A percentile compares a stretch with the other conserved stretches of the same genome.
Evolutionary conservation across 2,797 vertebrate species (phyloP).

Genomic region (Vultur gryphus): DNA sequence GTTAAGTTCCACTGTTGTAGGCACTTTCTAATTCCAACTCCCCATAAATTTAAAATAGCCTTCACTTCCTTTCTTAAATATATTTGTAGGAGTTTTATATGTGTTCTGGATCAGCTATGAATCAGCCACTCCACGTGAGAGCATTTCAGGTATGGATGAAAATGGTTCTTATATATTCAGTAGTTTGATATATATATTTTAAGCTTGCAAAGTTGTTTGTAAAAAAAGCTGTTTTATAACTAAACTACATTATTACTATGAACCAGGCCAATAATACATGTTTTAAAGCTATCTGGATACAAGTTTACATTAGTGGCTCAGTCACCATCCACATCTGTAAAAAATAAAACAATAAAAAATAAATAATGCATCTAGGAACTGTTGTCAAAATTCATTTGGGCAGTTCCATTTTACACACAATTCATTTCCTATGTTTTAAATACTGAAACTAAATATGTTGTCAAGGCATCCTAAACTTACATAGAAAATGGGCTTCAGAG

Average conservation of each 20-base stretch:
- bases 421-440: constrained; percentile 40
- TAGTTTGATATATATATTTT: not conserved
- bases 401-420: constrained; percentile 2
- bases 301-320: not conserved
- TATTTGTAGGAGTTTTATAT: not conserved
- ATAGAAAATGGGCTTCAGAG: not conserved
- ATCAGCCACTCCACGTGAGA: not conserved
- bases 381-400: not conserved
- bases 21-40: constrained; percentile 1
- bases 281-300: constrained; percentile 14
- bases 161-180: not conserved
- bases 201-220: constrained; percentile 20
- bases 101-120: constrained; percentile 4
- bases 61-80: constrained; percentile 20
- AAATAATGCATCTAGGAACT: constrained; percentile 8
- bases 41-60: constrained; percentile 29
- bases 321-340: not conserved
- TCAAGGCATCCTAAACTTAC: not conserved
- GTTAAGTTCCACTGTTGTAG: not conserved
- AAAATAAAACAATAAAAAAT: constrained; percentile 33
- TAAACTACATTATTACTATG: not conserved
- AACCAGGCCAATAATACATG: not conserved
- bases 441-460: not conserved
- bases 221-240: constrained; percentile 15
- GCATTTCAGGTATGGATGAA: constrained; percentile 2